Conservation (phyloP, 37 sponge, comb jelly and placozoan genomes). For the Chondrosia reniformis region DNA sequence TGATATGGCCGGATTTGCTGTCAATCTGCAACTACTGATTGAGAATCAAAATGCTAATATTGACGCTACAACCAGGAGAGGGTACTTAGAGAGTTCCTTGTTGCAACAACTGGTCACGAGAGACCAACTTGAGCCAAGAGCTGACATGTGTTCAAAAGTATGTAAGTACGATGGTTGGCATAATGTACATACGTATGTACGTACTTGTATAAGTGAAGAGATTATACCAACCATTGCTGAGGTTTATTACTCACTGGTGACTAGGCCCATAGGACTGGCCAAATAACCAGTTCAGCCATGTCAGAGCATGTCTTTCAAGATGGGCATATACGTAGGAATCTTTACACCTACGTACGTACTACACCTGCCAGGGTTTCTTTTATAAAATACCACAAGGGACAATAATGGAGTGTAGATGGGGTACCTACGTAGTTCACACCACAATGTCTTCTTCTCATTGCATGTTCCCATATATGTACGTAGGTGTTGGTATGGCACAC, state of each 20-base stretch:
- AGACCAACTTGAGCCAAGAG: conserved; percentile 62
- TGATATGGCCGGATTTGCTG: conserved; percentile 95
- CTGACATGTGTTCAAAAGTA: conserved; percentile 61
- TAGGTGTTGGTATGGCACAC: conserved; percentile 89
- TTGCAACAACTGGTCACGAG: conserved; percentile 23
- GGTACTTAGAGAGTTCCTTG: conserved; percentile 68
- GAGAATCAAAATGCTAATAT: conserved; percentile 27
- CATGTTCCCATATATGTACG: neutral
- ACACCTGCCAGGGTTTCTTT: too few species aligned
- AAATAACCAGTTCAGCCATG: too few species aligned
- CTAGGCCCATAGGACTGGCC: too few species aligned
- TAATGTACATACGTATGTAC: neutral
- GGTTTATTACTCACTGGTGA: neutral
- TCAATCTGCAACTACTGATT: conserved; percentile 43
- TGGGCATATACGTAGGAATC: too few species aligned
- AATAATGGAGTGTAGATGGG: neutral
- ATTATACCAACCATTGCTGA: neutral
- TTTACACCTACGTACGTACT: too few species aligned
- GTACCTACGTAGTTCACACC: neutral
- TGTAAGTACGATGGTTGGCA: neutral
- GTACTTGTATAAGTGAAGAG: neutral
- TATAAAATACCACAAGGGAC: too few species aligned
- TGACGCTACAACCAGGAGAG: conserved; percentile 35
- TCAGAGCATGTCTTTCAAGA: too few species aligned
- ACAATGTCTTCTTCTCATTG: neutral